These are phyloP conservation scores for Resseliella maxima DNA, from an alignment of 2,888 invertebrate species.

Conservation along the genomic window DNA sequence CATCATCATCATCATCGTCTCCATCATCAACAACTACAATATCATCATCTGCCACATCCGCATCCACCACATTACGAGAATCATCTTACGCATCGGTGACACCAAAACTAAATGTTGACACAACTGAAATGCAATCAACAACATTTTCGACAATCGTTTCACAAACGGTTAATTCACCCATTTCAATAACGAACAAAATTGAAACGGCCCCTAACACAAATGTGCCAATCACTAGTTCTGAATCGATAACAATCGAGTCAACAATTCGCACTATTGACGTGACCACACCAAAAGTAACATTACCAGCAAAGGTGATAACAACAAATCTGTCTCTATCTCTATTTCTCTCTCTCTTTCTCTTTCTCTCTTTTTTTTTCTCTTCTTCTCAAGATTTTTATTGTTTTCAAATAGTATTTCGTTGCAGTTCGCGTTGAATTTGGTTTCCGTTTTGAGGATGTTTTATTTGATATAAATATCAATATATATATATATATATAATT, in stretches of 20 bases:
- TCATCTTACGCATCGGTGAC: slow-evolving; percentile 59
- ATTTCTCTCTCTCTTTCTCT: neutral
- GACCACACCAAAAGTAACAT: slow-evolving; percentile 12
- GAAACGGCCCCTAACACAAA: neutral
- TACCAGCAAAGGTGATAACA: slow-evolving; percentile 49
- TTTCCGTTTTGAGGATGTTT: no score
- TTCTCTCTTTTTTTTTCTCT: neutral
- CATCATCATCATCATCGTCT: slow-evolving; percentile 59
- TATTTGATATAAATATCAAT: no score
- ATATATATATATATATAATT: no score
- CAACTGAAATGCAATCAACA: neutral
- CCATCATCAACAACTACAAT: slow-evolving; percentile 59
- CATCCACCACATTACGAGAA: slow-evolving; percentile 59
- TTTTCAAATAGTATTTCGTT: neutral
- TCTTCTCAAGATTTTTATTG: neutral
- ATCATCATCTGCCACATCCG: slow-evolving; percentile 59
- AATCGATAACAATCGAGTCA: neutral
- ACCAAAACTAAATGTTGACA: neutral
- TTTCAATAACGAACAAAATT: slow-evolving; percentile 10
- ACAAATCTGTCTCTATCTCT: neutral
- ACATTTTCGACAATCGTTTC: neutral
- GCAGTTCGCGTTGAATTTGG: no score
- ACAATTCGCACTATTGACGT: slow-evolving; percentile 12
- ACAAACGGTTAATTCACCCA: no score
- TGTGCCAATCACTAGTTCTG: slow-evolving; percentile 7